Percentiles rank a stretch among this genome's conserved stretches.
Conservation (phyloP, 2,113 vertebrate genomes). For the Mus pahari region DNA sequence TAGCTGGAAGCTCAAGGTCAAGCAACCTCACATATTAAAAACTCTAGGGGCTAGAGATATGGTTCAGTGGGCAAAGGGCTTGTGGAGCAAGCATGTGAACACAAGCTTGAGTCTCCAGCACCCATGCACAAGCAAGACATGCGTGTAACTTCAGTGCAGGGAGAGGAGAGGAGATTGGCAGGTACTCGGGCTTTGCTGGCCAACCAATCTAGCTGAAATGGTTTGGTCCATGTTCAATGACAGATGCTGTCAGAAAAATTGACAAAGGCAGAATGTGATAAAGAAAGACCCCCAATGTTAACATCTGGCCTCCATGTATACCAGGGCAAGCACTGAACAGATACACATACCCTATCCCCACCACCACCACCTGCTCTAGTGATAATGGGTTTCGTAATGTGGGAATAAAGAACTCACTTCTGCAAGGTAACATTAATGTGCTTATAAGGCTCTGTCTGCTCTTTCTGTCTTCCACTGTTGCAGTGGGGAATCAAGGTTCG, state of each 20-base stretch:
- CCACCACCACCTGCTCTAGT: neutral
- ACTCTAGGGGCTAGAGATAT: neutral
- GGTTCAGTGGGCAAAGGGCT: neutral
- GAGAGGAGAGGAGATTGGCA: neutral
- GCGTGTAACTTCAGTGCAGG: neutral
- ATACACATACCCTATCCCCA: neutral
- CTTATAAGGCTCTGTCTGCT: neutral
- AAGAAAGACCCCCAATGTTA: neutral
- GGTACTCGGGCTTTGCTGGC: neutral
- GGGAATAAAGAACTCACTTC: neutral
- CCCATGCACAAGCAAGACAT: neutral
- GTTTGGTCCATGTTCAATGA: neutral
- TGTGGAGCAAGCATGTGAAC: neutral
- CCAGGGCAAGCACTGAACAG: neutral
- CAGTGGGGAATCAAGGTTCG: neutral
- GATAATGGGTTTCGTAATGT: neutral
- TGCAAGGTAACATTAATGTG: neutral
- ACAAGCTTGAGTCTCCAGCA: too few relatives aligned
- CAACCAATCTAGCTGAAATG: neutral
- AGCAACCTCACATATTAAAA: neutral
- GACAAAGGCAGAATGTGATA: neutral
- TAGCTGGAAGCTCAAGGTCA: neutral
- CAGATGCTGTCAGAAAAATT: neutral
- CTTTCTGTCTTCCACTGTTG: neutral
- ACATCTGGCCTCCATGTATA: neutral